Percentiles rank a stretch among this genome's conserved stretches.
These are phyloP conservation scores for Nettapus auritus DNA, from an alignment of 2,113 vertebrate genomes.

Conservation along the genomic window DNA sequence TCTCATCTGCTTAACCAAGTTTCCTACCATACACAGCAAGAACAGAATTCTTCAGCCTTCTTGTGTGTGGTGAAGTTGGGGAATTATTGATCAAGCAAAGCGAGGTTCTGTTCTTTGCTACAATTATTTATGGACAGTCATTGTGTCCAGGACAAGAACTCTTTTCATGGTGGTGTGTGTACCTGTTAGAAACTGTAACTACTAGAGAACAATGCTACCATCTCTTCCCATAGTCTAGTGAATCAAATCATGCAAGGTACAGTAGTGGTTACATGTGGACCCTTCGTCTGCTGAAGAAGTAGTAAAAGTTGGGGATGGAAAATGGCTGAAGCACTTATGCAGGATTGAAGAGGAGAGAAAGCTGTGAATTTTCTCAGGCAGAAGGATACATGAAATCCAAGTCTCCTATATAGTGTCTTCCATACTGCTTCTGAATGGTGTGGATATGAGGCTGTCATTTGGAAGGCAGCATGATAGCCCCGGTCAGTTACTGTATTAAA, in stretches of 20 bases:
- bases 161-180: too few species aligned
- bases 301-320: neutral
- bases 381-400: neutral
- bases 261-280: neutral
- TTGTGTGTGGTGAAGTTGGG: neutral
- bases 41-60: neutral
- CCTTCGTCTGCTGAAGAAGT: neutral
- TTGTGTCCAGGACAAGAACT: neutral
- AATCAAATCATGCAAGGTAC: neutral
- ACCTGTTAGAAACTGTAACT: neutral
- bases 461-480: neutral
- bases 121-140: neutral
- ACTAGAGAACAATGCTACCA: neutral
- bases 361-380: neutral
- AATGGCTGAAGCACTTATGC: neutral
- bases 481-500: neutral
- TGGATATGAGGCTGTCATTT: neutral
- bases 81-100: neutral
- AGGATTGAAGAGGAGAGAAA: neutral
- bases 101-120: neutral
- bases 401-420: neutral
- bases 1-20: neutral
- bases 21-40: neutral
- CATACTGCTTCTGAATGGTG: neutral
- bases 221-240: neutral